Evolutionary conservation across 2,113 vertebrate genomes (phyloP).

Genomic region (Nerophis lumbriciformis): DNA sequence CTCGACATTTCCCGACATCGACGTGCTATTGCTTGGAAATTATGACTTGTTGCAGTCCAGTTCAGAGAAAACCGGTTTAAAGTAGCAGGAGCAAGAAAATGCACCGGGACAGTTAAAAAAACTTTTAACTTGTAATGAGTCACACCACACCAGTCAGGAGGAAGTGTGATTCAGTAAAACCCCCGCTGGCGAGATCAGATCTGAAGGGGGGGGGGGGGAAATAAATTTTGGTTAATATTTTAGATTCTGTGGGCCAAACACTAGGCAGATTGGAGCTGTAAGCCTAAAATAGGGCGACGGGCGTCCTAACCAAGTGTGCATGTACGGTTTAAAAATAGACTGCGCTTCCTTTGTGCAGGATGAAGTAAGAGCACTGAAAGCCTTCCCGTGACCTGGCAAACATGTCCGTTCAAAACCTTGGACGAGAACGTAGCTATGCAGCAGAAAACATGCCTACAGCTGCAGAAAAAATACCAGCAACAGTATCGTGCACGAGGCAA

Average conservation of each 20-base stretch:
- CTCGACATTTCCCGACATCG: constrained; percentile 18
- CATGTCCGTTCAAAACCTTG: constrained; percentile 17
- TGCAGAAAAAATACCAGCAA: neutral
- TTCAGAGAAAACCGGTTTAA: constrained; percentile 13
- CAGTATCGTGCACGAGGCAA: no score
- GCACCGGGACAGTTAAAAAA: neutral
- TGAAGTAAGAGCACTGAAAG: constrained; percentile 38
- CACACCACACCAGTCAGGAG: constrained; percentile 32
- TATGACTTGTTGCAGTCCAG: constrained; percentile 9
- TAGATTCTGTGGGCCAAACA: constrained; percentile 25
- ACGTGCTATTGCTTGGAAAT: constrained; percentile 11
- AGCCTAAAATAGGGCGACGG: constrained; percentile 44
- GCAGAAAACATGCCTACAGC: constrained; percentile 5
- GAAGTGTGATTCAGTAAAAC: constrained; percentile 54
- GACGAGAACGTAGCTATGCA: constrained; percentile 14
- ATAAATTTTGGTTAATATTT: constrained; percentile 32
- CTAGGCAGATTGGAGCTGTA: constrained; percentile 40
- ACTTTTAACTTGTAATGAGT: constrained; percentile 20
- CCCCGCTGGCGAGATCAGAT: constrained; percentile 26
- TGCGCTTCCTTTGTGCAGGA: constrained; percentile 54
- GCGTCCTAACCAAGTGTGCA: constrained; percentile 47
- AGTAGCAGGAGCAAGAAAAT: neutral
- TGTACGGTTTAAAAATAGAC: constrained; percentile 56
- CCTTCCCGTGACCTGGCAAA: constrained; percentile 38
- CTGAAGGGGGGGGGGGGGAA: constrained; percentile 30